phyloP scores from a whole-genome alignment of 1,140 invertebrate genomes.

The Listronotus oregonensis region DNA sequence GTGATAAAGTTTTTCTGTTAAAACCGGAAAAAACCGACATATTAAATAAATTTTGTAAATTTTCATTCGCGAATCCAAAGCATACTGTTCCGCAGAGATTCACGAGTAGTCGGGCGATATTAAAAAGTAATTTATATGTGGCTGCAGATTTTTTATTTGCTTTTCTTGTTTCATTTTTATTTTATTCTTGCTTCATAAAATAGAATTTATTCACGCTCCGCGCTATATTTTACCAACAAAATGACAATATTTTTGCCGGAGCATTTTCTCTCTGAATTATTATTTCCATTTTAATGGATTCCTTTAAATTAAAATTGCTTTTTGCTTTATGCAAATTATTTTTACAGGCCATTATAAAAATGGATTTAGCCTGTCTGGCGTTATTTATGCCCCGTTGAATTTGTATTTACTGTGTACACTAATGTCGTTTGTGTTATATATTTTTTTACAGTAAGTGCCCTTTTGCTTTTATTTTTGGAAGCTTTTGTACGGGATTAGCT shows the following conservation, averaged over 20 bases:
- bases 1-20: no score
- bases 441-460: constrained; percentile 11
- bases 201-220: constrained; percentile 47
- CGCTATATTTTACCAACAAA: constrained; percentile 44
- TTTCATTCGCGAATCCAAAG: constrained; percentile 27
- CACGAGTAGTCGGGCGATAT: constrained; percentile 52
- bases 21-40: constrained; percentile 4
- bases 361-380: constrained; percentile 34
- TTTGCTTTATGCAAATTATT: constrained; percentile 40
- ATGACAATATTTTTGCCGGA: constrained; percentile 45
- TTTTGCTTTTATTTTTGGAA: constrained; percentile 17
- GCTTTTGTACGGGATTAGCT: no score
- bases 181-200: constrained; percentile 50
- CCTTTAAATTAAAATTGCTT: constrained; percentile 42
- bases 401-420: constrained; percentile 35
- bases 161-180: constrained; percentile 38
- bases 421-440: constrained; percentile 27
- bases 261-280: constrained; percentile 39
- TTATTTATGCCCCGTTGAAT: constrained; percentile 33
- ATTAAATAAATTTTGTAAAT: constrained; percentile 28
- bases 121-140: constrained; percentile 56
- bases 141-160: constrained; percentile 47
- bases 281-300: constrained; percentile 48
- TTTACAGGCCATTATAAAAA: constrained; percentile 41
- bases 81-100: constrained; percentile 47